Base-by-base conservation (phyloP, 2,113 vertebrate species). In the Ceratotherium simum region DNA sequence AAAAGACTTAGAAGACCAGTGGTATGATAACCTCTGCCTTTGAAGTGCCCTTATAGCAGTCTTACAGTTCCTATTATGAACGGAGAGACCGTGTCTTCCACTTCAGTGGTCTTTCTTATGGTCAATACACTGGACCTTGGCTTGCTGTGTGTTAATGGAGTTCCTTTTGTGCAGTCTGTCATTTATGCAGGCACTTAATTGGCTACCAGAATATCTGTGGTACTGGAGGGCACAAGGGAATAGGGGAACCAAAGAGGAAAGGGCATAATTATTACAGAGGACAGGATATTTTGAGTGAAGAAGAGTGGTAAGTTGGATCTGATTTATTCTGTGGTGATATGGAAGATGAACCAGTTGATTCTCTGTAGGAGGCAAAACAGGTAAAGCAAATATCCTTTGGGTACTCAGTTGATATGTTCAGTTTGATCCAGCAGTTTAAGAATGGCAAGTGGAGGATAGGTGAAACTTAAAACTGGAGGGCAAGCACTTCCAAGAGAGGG, bases 381-480 rank as follows among this genome's bases (percentile, higher is more conserved):
- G 42, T 85, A 79, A 80, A 91, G 67, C 29, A 76, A 25, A 42
- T 36, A 72, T 46, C 7, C 25, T 92, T 73, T 89, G 69, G 33
- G n/a, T 83, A 89, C n/a, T 73, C 5, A 70, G 6, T 58, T 79
- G 80, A 48, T 83, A 14, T 86, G 56, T 83, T 67, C 16, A 8
- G 0, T 70, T 91, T 91, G 81, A 95, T 62, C 36, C 27, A 94
- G 48, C 29, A 94, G 62, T 75, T 91, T 89, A 91, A 91, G 67
- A 91, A 91, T 96, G 82, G n/a, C 46, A 82, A 82, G 17, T 80
- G 46, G 36, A 83, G 58, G 17, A 93, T 4, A 95, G 72, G 48
- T 51, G 29, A 58, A 91, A 95, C 89, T 93, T 89, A 91, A 90
- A 93, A 80, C 31, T 70, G n/a, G n/a, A 88, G 12, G 36, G 29